Percentiles rank a stretch among this genome's conserved stretches.
Conservation (phyloP, 2,888 invertebrate genomes). For the Adineta ricciae region DNA sequence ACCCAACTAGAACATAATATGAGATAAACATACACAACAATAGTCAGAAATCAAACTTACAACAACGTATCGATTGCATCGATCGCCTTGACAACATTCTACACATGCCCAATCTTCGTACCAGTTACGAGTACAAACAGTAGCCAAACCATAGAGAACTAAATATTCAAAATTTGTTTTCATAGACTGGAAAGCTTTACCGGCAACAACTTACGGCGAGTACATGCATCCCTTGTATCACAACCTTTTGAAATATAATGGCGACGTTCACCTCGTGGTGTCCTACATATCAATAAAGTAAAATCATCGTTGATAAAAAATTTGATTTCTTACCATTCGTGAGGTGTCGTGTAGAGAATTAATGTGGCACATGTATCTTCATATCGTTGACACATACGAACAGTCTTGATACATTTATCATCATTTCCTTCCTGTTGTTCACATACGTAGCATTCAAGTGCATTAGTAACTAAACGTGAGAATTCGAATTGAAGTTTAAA, state of each 20-base stretch:
- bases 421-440: constrained; percentile 78
- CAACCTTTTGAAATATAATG: constrained; percentile 83
- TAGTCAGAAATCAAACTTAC: constrained; percentile 58
- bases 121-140: constrained; percentile 52
- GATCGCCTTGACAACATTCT: constrained; percentile 86
- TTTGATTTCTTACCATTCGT: constrained; percentile 54
- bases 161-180: too few species aligned
- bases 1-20: neutral
- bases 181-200: neutral
- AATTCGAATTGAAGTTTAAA: too few species aligned
- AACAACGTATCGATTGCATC: constrained; percentile 85
- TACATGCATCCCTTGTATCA: constrained; percentile 67
- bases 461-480: neutral
- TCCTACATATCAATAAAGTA: constrained; percentile 72
- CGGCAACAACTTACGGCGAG: constrained; percentile 46
- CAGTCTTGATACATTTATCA: constrained; percentile 81
- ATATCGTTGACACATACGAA: constrained; percentile 71
- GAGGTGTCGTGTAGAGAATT: constrained; percentile 69
- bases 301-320: neutral
- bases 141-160: constrained; percentile 33
- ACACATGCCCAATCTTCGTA: constrained; percentile 92
- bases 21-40: neutral
- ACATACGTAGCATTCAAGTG: constrained; percentile 61
- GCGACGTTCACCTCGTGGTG: constrained; percentile 78
- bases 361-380: constrained; percentile 78